Base-by-base conservation (phyloP, 1,140 invertebrate genomes). In the Drosophila virilis region DNA sequence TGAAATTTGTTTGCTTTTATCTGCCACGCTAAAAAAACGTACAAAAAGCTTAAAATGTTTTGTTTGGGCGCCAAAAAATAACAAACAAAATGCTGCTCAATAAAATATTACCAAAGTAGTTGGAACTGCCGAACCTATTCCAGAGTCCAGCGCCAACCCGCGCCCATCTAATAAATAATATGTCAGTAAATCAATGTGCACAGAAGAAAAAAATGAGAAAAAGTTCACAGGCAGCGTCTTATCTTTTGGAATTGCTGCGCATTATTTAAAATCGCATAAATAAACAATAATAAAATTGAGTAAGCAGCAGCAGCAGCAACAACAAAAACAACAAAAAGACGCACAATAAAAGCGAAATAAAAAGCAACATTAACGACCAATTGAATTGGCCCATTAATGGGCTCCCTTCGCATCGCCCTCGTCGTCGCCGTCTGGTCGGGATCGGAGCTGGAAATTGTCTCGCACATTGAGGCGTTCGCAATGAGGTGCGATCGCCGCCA, bases 181-280 rank as follows among this genome's bases (percentile, higher is more conserved):
- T 83, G 73, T 45, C 76, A 70, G 73, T 84, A 88, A 88, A 90
- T 88, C 82, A 80, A 77, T 72, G 22, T 28, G 74, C 74, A 37
- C 43, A 61, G 33, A 42, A 28, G 22, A 68, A 8, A 33, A 8
- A 37, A 59, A 12, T 43, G n/a, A 37, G 22, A 50, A 37, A 38
- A 76, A 73, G 60, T 76, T 77, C 69, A 79, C 51, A 72, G 48
- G 73, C 72, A 61, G 62, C 73, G 28, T 80, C 65, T 80, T 89
- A 89, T 89, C 84, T 86, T 81, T 78, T 67, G 48, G 55, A 89
- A 80, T 84, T 80, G 68, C 66, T 70, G 76, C 51, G 74, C 80
- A 90, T 89, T 89, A 89, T 79, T 89, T 89, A 89, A 89, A 88
- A 81, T 75, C 68, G 70, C 84, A 89, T 89, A 89, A 89, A 89